Evolutionary conservation across 2,888 invertebrate genomes (phyloP).

Genomic region (Caenorhabditis sp.): DNA sequence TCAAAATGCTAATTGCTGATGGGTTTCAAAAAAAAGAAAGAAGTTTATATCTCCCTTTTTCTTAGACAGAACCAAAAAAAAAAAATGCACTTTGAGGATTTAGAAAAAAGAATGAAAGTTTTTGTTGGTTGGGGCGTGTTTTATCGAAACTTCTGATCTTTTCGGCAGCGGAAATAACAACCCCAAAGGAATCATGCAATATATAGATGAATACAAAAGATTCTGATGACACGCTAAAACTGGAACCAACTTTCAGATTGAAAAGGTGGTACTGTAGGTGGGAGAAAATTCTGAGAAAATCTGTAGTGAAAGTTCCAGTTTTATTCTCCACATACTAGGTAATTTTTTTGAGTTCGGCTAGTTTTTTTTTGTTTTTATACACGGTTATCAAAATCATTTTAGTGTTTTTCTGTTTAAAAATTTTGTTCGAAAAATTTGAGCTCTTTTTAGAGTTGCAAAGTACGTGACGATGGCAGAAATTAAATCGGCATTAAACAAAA

Average conservation of each 20-base stretch:
- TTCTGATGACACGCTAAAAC: background rate
- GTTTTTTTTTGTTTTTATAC: background rate
- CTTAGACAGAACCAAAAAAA: too few species aligned
- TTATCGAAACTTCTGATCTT: background rate
- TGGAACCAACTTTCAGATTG: background rate
- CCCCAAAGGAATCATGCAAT: background rate
- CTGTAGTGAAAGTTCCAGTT: too few species aligned
- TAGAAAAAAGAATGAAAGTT: background rate
- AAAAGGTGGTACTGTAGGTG: too few species aligned
- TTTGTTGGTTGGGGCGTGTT: background rate
- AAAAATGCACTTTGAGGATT: background rate
- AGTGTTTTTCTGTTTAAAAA: too few species aligned
- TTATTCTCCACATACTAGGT: too few species aligned
- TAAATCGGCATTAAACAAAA: too few species aligned
- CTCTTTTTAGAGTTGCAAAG: too few species aligned
- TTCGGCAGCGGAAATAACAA: background rate
- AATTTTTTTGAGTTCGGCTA: background rate
- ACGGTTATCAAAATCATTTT: background rate
- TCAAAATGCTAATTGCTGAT: background rate
- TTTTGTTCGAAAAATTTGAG: too few species aligned
- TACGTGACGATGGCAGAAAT: too few species aligned
- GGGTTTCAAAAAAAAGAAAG: slow-evolving; percentile 1
- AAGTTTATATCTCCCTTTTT: background rate
- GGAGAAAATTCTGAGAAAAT: too few species aligned
- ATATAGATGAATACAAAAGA: background rate